phyloP scores from a whole-genome alignment of 2,113 vertebrate species.

The Mormyrus iriodes region DNA sequence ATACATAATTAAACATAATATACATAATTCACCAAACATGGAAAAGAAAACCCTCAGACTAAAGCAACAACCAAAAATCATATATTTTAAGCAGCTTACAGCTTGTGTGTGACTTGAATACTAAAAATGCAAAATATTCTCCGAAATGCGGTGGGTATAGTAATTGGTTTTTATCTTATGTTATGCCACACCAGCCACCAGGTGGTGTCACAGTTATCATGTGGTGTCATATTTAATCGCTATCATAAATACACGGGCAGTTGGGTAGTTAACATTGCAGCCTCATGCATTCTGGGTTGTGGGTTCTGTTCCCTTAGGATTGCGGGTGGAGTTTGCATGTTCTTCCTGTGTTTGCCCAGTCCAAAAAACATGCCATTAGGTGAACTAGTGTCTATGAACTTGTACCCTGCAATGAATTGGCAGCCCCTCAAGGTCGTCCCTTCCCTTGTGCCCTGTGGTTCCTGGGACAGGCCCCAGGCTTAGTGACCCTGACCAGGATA shows the following conservation, averaged over 20 bases:
- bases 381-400: background rate
- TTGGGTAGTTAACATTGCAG: background rate
- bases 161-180: background rate
- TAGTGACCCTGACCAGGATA: background rate
- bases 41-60: background rate
- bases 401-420: background rate
- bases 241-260: background rate
- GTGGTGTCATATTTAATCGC: background rate
- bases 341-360: background rate
- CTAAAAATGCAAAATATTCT: background rate
- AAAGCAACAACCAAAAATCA: background rate
- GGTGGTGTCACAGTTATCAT: background rate
- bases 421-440: background rate
- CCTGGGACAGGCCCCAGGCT: background rate
- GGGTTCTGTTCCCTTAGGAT: background rate
- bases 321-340: background rate
- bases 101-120: background rate
- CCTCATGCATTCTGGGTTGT: background rate
- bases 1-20: background rate
- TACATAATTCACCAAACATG: background rate
- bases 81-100: background rate
- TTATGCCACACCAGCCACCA: background rate
- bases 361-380: background rate
- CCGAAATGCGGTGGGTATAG: background rate
- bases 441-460: background rate